Base-by-base conservation (phyloP, 2,888 invertebrate species). In the Coenonympha glycerion region DNA sequence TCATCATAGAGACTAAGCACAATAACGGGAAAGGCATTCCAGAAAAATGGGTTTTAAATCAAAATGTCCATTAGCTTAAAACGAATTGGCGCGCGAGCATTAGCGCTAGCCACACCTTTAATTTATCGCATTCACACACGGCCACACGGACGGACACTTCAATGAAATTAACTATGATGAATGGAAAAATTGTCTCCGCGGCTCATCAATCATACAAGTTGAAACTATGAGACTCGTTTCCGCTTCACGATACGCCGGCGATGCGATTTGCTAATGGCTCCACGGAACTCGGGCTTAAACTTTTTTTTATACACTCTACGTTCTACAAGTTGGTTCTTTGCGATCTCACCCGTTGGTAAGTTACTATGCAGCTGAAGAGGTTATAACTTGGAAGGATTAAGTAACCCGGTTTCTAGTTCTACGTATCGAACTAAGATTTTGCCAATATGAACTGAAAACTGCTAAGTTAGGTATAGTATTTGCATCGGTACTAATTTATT, bases 131-230 rank as follows among this genome's bases (percentile, higher is more conserved):
- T 53, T 55, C n/a, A n/a, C n/a, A n/a, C n/a, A n/a, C n/a, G n/a
- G n/a, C 65, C 51, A 64, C 73, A 75, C 71, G 74, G 57, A 70
- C 66, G 81, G 80, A 75, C 76, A 77, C 79, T 78, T 71, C 81
- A 79, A 82, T 83, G 79, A 82, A 80, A 84, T 82, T 84, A 85
- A 84, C 82, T 64, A 78, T 86, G 86, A 87, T 84, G 69, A 82
- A 87, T 86, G 81, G 75, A 81, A 82, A 82, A 79, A 76, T 76
- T 71, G 77, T 76, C 75, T 65, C 62, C 62, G 49, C 46, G 51
- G 57, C 64, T 72, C 84, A 86, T 87, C 80, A 79, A 86, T 87
- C 85, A 86, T 74, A 53, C 62, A 71, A 73, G 71, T 68, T 61
- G 64, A 65, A 70, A 71, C 69, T 71, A 63, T 50, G 49, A n/a